These are phyloP conservation scores for Mesorhabditis sp. DNA, from an alignment of 2,888 invertebrate species.

Conservation along the genomic window DNA sequence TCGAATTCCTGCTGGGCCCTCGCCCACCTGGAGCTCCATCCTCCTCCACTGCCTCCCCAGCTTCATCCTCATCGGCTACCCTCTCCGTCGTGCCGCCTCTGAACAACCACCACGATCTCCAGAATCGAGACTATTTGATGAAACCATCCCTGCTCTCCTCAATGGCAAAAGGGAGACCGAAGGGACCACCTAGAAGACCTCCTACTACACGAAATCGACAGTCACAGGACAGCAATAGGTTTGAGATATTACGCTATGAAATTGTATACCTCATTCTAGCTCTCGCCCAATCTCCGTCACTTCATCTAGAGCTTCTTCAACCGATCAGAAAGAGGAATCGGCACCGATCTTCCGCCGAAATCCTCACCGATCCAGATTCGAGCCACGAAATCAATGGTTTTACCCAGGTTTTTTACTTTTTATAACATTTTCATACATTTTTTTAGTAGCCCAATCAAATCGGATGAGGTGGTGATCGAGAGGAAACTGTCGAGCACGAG, in stretches of 20 bases:
- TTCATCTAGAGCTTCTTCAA: too few relatives aligned
- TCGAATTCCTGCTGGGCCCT: not conserved
- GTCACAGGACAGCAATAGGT: too few relatives aligned
- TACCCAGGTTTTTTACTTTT: not conserved
- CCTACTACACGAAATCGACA: too few relatives aligned
- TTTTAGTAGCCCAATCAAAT: not conserved
- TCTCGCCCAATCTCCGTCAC: too few relatives aligned
- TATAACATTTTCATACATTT: not conserved
- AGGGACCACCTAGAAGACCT: too few relatives aligned
- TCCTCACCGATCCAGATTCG: not conserved
- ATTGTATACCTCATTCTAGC: too few relatives aligned
- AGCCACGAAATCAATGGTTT: not conserved
- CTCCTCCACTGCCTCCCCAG: not conserved
- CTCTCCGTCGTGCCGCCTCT: not conserved
- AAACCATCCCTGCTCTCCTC: not conserved
- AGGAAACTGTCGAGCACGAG: not conserved
- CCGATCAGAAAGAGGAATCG: too few relatives aligned
- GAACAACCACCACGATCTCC: not conserved
- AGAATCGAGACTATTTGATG: conserved; percentile 1
- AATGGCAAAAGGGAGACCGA: not conserved
- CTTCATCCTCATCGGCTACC: not conserved
- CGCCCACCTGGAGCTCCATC: not conserved
- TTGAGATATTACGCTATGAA: too few relatives aligned
- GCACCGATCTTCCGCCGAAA: not conserved
- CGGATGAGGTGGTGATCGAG: not conserved